A percentile compares a stretch with the other conserved stretches of the same genome.
Evolutionary conservation across 2,888 invertebrate genomes (phyloP).

Genomic region (Chaitophorus viminalis): DNA sequence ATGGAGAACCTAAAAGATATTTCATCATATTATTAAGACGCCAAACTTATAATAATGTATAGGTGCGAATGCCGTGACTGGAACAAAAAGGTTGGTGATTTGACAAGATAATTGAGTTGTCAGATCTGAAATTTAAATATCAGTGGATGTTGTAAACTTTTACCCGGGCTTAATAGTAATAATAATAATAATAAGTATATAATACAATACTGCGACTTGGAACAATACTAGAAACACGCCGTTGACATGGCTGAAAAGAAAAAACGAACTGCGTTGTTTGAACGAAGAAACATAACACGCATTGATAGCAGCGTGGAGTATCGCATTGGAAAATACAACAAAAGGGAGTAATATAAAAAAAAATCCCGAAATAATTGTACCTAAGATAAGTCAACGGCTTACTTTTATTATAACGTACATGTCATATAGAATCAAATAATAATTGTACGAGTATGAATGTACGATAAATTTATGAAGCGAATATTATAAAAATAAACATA

Average conservation of each 20-base stretch:
- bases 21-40: conserved; percentile 2
- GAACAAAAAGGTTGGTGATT: conserved; percentile 2
- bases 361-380: neutral
- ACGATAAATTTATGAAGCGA: neutral
- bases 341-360: neutral
- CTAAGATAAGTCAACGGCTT: too few species aligned
- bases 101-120: conserved; percentile 43
- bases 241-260: conserved; percentile 2
- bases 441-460: neutral
- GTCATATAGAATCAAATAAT: too few species aligned
- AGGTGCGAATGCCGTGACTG: neutral
- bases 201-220: neutral
- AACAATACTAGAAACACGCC: neutral
- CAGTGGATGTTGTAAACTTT: neutral
- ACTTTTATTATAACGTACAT: too few species aligned
- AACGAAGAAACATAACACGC: neutral
- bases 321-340: neutral
- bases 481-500: neutral
- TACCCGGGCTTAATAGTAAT: neutral
- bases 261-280: neutral
- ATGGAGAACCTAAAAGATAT: neutral
- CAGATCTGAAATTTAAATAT: conserved; percentile 17
- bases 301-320: neutral
- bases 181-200: too few species aligned
- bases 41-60: neutral